Base-by-base conservation (phyloP, 2,888 invertebrate species). In the Cataglyphis altisquamis region DNA sequence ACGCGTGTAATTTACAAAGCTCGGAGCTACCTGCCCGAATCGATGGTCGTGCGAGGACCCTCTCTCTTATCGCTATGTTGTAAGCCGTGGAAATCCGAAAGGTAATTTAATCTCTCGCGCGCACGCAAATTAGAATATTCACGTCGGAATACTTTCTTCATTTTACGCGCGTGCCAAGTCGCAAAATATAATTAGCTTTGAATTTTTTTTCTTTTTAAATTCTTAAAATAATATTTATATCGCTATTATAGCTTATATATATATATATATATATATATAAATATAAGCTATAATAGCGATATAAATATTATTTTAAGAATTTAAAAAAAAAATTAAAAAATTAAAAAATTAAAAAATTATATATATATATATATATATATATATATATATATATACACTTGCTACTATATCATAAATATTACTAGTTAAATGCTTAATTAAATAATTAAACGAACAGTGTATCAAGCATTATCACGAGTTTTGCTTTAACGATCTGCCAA, bases 1-100 rank as follows among this genome's bases (percentile, higher is more conserved):
- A 78, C 72, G 78, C 48, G 72, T 62, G 78, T 80, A 80, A 80
- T 80, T 80, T 80, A 80, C 78, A 80, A 60, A 80, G 60, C 36
- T 45, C 78, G 36, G 36, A 60, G 78, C 78, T 80, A 80, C 78
- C 78, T 80, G 78, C 78, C 78, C 78, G 78, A 77, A 77, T 77
- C 39, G 77, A 57, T 77, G 67, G n/a, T 12, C 12, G 18, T 60
- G 45, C 9, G 45, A 45, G 32, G 32, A 8, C n/a, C 18, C 25
- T 62, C 72, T 62, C 29, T 80, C 78, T 72, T 48, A 48, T 80
- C 72, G 45, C 45, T n/a, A 25, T 25, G 39, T 45, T 70, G 32
- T 57, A 41, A 78, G 55, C 10, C 41, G 18, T 57, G 15, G 57
- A 78, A 70, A 60, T 48, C 32, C 29, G 70, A 41, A 68, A 15